Evolutionary conservation across 2,113 vertebrate genomes (phyloP), one percentile per base, ranked within the genome.

Genomic region (Alligator mississippiensis): DNA sequence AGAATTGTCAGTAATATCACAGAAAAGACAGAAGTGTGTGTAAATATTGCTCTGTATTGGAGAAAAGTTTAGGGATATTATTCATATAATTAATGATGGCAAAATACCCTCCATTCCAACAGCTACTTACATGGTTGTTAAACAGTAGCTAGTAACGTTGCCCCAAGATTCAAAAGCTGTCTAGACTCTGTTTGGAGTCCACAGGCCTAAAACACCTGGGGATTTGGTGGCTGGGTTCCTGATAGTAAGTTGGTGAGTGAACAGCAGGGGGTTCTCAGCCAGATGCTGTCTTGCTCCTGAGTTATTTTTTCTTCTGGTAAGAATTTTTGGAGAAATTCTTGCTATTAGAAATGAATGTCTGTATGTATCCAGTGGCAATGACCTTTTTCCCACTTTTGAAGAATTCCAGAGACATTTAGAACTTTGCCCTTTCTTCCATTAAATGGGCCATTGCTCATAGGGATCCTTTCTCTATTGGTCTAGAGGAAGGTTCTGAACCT

Each of bases 1-100:
- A 62, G 76, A 88, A 11, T 54, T 95, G 76, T 94, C 89, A 74
- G 5, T 17, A 89, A 92, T 70, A 91, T 88, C 30, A 76, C 25
- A 90, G 66, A 86, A 85, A 59, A 87, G 62, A 28, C 18, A 30
- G 6, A 77, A 57, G 11, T 58, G 18, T 77, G 58, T 18, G 28
- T 77, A 13, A 77, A 77, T 57, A 62, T 8, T 54, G 81, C 92
- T 88, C 76, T 91, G 70, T 79, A 76, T 93, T 88, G 86, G 62
- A 64, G 62, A 68, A 68, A 17, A 30, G 2, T 83, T 28, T 79
- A 38, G 77, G 59, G 24, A 75, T 70, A 38, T 88, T 92, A 80
- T 78, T 77, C 80, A 38, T 63, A 59, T 77, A 77, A 74, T 47
- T 90, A 87, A 66, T 82, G 0, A n/a, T 85, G 84, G 27, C 79